Evolutionary conservation across 2,888 invertebrate species (phyloP), one percentile per base, ranked within the genome.

Genomic region (Epinotia bilunana): DNA sequence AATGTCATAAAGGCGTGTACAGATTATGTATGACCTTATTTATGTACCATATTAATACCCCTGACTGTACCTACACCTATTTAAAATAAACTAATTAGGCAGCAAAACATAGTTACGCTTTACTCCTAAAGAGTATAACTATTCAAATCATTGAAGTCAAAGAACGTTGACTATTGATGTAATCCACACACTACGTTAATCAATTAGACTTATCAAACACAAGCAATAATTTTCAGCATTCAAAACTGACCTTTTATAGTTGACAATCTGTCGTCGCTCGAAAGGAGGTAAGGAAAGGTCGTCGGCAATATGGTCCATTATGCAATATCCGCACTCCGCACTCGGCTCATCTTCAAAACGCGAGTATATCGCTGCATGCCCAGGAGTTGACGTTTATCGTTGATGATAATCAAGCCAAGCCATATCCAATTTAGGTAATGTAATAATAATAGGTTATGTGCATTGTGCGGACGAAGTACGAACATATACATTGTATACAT

Each of bases 281-380:
- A 71, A 71, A 70, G 70, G 43, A 65, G 72, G 67, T 61, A 75
- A 65, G 53, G 60, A 75, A 75, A 75, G 75, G 71, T 72, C 61
- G 64, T 49, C 57, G 16, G 33, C 39, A 68, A 74, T 60, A 65
- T 60, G 53, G 64, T n/a, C n/a, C 64, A 55, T 74, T 74, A 70
- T 64, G 71, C 65, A 74, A 74, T n/a, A 60, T 69, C 49, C 74
- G 60, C 18, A 53, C 49, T 65, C 60, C 53, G 58, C 13, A 16
- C 12, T 57, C 20, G 7, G 70, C 55, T 53, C 74, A 58, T 74
- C 74, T 75, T 75, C 70, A 65, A 74, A 74, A 71, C 20, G 39
- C 23, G 39, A 72, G 28, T 57, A 55, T 62, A 74, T 57, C 53
- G 69, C 49, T 46, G 18, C 55, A 12, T 33, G 69, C 69, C 57